phyloP scores from a whole-genome alignment of 1,140 invertebrate species.

The Maconellicoccus hirsutus region DNA sequence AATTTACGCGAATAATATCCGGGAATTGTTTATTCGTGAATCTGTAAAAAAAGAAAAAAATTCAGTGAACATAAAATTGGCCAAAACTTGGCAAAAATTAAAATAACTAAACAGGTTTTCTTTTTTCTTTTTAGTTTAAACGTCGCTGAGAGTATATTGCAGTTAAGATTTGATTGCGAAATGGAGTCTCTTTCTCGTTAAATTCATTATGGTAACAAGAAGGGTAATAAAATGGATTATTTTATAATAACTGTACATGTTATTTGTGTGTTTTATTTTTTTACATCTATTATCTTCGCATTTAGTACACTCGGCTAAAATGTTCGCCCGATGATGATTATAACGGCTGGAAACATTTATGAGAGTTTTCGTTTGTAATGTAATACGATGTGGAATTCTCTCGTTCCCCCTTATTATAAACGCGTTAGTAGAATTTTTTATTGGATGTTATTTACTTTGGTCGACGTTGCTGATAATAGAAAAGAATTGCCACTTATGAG shows the following conservation, averaged over 20 bases:
- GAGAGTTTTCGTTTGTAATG: not conserved
- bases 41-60: not conserved
- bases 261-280: not conserved
- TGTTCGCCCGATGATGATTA: not conserved
- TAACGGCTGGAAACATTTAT: not conserved
- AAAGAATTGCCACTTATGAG: too few relatives aligned
- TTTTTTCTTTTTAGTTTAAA: not conserved
- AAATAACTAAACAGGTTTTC: not conserved
- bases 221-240: not conserved
- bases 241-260: not conserved
- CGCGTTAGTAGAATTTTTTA: not conserved
- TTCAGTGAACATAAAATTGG: not conserved
- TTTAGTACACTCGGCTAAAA: not conserved
- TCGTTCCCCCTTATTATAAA: not conserved
- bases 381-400: not conserved
- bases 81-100: not conserved
- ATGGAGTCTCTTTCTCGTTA: not conserved
- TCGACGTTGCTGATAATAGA: too few relatives aligned
- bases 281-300: not conserved
- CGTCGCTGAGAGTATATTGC: too few relatives aligned
- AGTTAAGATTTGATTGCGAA: too few relatives aligned
- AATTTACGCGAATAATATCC: not conserved
- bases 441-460: too few relatives aligned
- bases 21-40: not conserved
- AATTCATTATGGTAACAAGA: slow-evolving; percentile 1